Conservation (phyloP, 2,888 invertebrate genomes). For the Lasioglossum malachurum region DNA sequence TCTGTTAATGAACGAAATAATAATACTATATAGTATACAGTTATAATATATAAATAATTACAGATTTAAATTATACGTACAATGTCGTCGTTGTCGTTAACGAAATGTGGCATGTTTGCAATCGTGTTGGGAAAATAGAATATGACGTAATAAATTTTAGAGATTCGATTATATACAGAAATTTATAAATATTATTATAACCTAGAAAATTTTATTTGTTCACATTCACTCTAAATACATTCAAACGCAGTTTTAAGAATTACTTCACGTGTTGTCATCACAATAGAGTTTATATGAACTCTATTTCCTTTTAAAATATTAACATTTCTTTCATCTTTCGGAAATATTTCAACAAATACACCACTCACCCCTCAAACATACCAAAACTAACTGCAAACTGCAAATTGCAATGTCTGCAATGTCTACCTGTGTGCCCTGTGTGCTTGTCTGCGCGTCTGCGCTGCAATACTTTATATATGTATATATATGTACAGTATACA, state of each 20-base stretch:
- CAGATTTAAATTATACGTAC: conserved; percentile 56
- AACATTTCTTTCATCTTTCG: conserved; percentile 23
- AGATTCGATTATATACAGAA: conserved; percentile 39
- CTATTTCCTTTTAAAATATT: conserved; percentile 27
- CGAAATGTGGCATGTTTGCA: conserved; percentile 68
- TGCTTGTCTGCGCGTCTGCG: too few species aligned
- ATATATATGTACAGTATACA: too few species aligned
- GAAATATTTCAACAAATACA: conserved; percentile 14
- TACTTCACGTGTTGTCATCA: conserved; percentile 12
- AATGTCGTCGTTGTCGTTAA: conserved; percentile 56
- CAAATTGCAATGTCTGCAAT: too few species aligned
- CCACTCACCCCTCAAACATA: conserved; percentile 35
- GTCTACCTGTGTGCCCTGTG: too few species aligned
- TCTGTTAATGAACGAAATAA: conserved; percentile 32
- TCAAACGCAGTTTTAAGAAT: neutral
- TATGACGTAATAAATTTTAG: conserved; percentile 37
- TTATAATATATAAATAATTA: neutral
- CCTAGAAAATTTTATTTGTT: conserved; percentile 41
- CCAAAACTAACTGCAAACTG: conserved; percentile 7
- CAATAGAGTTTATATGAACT: neutral
- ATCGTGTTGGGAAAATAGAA: conserved; percentile 8
- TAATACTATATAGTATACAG: neutral
- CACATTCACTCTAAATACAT: conserved; percentile 18
- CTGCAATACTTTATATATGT: neutral
- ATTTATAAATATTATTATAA: conserved; percentile 45